Percentiles rank a stretch among this genome's conserved stretches.
Evolutionary conservation across 1,140 invertebrate genomes (phyloP).

Genomic region (Venturia canescens): DNA sequence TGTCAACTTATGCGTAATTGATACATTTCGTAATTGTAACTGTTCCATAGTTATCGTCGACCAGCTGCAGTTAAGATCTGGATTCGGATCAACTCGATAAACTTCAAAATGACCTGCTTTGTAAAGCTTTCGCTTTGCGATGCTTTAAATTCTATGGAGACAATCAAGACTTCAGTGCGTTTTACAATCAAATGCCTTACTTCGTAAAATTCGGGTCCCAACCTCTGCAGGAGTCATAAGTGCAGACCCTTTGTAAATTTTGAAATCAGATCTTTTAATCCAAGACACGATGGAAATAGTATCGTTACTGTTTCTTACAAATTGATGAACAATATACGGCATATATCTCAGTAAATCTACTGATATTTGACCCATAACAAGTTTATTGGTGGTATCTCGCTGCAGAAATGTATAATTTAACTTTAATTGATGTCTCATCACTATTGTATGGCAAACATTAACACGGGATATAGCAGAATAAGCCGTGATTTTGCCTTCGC

Average conservation of each 20-base stretch:
- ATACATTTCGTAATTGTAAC: too few species aligned
- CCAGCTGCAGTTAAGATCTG: too few species aligned
- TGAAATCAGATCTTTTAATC: neutral
- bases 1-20: too few species aligned
- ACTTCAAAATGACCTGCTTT: neutral
- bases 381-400: neutral
- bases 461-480: constrained; percentile 49
- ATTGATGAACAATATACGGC: neutral
- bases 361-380: neutral
- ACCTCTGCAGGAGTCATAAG: neutral
- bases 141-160: neutral
- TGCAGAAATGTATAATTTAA: neutral
- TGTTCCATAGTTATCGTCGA: too few species aligned
- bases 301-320: neutral
- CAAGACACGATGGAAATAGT: neutral
- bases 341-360: neutral
- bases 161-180: neutral
- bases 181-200: neutral
- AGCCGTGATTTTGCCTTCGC: constrained; percentile 57
- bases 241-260: neutral
- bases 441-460: constrained; percentile 55
- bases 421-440: constrained; percentile 57
- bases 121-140: neutral
- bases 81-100: neutral
- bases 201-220: neutral